phyloP scores from a whole-genome alignment of 2,113 vertebrate genomes.

The Paralichthys olivaceus region DNA sequence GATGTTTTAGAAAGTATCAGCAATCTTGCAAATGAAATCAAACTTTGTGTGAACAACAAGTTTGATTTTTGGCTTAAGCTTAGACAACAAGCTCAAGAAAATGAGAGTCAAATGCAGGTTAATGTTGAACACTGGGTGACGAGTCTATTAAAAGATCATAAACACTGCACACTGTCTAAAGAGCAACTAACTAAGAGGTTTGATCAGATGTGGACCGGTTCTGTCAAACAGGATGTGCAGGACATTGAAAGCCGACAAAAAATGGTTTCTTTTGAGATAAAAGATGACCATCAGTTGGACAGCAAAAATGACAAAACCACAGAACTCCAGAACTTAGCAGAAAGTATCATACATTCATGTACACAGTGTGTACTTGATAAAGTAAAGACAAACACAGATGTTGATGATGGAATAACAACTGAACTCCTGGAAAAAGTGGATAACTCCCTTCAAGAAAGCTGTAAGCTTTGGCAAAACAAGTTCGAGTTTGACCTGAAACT shows the following conservation, averaged over 20 bases:
- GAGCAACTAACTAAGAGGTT: slow-evolving; percentile 44
- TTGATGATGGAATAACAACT: slow-evolving; percentile 28
- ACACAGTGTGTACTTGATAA: slow-evolving; percentile 18
- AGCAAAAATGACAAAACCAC: not conserved
- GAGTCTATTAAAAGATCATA: slow-evolving; percentile 39
- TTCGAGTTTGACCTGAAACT: slow-evolving; percentile 60
- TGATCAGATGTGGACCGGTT: slow-evolving; percentile 73
- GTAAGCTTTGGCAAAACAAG: not conserved
- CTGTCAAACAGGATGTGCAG: not conserved
- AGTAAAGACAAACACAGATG: slow-evolving; percentile 50
- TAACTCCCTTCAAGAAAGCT: not conserved
- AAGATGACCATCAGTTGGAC: not conserved
- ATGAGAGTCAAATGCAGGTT: slow-evolving; percentile 16
- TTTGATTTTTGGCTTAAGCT: slow-evolving; percentile 21
- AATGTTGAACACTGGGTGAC: slow-evolving; percentile 58
- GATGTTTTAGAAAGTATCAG: slow-evolving; percentile 58
- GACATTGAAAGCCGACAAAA: not conserved
- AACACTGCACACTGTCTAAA: not conserved
- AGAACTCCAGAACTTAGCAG: slow-evolving; percentile 2
- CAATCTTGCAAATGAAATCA: slow-evolving; percentile 51
- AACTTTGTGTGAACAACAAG: not conserved
- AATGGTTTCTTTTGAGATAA: not conserved
- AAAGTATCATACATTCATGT: slow-evolving; percentile 22
- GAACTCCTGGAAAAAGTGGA: slow-evolving; percentile 61
- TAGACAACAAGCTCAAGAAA: slow-evolving; percentile 13